phyloP scores from a whole-genome alignment of 2,888 invertebrate genomes.

The Arctia plantaginis region DNA sequence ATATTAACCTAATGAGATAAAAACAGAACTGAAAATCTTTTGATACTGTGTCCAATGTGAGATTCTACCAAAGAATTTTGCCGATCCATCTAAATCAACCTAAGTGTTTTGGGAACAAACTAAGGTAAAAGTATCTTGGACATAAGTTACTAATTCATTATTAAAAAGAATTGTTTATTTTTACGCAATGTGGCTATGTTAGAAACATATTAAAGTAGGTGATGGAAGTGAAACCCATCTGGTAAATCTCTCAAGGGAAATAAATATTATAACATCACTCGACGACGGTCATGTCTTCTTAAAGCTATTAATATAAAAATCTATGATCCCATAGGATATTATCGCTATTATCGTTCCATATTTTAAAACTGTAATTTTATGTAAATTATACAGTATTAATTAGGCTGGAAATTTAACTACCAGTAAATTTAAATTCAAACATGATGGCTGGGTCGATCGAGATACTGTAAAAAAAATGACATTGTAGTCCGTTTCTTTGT shows the following conservation, averaged over 20 bases:
- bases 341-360: not conserved
- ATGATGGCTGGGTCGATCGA: not conserved
- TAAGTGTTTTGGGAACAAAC: not conserved
- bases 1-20: too few species aligned
- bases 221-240: slow-evolving; percentile 5
- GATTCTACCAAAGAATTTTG: too few species aligned
- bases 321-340: not conserved
- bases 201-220: not conserved
- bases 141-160: not conserved
- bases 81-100: not conserved
- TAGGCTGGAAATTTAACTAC: not conserved
- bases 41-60: too few species aligned
- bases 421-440: not conserved
- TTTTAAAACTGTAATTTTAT: not conserved
- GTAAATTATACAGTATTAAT: not conserved
- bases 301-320: not conserved
- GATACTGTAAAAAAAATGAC: not conserved
- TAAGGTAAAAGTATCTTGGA: not conserved
- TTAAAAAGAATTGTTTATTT: not conserved
- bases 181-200: not conserved
- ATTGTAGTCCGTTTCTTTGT: not conserved
- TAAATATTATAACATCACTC: slow-evolving; percentile 8
- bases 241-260: slow-evolving; percentile 8
- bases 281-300: not conserved
- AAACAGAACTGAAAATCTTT: too few species aligned